Conservation (phyloP, 2,113 vertebrate genomes). For the Dolichotis patagonum region DNA sequence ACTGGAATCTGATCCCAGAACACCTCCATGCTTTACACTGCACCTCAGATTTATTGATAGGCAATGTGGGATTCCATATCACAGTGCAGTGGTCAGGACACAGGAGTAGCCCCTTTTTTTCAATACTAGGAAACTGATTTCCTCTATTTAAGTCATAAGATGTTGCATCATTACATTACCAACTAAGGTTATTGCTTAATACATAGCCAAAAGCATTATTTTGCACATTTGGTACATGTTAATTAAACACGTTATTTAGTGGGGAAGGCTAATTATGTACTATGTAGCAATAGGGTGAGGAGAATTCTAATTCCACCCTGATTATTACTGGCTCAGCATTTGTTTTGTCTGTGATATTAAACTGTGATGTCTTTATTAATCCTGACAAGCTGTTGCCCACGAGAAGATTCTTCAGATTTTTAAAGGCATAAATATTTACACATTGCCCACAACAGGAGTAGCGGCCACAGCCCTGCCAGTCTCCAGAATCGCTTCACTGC, state of each 20-base stretch:
- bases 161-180: neutral
- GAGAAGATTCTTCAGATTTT: slow-evolving; percentile 19
- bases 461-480: neutral
- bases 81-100: neutral
- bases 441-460: neutral
- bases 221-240: neutral
- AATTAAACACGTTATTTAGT: neutral
- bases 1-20: neutral
- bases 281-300: neutral
- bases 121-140: neutral
- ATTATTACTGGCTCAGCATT: slow-evolving; percentile 29
- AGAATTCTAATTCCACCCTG: slow-evolving; percentile 16
- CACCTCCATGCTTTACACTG: neutral
- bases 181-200: neutral
- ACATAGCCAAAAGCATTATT: neutral
- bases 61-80: neutral
- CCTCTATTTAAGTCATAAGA: neutral
- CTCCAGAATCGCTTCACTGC: neutral
- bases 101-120: neutral
- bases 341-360: slow-evolving; percentile 2
- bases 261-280: neutral
- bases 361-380: slow-evolving; percentile 34
- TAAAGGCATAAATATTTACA: slow-evolving; percentile 38
- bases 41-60: neutral
- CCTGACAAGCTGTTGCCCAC: neutral